Evolutionary conservation across 2,888 invertebrate species (phyloP), one percentile per base, ranked within the genome.

Genomic region (Caradrina kadenii): DNA sequence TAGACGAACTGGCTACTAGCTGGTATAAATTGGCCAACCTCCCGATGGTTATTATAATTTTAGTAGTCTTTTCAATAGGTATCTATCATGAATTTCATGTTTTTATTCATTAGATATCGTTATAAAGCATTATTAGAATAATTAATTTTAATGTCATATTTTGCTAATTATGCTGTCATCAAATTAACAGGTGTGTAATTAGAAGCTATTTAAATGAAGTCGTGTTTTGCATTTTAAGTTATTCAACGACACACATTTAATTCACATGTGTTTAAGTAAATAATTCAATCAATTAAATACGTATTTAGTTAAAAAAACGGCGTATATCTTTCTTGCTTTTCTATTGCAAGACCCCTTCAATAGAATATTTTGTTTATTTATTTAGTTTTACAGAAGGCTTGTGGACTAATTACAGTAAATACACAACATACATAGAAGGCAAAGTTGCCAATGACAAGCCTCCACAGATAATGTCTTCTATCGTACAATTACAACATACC

Each of bases 31-130:
- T 93, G 91, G 92, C 92, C 59, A 73, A 74, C 80, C 80, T 92
- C 92, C 91, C 89, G 90, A 88, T 85, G 77, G 87, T 88, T 90
- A 88, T 85, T 89, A 88, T 90, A 87, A 89, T 86, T 89, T 86
- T 87, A 89, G 75, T 63, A 80, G 87, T 82, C 86, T 88, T 81
- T 85, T 86, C 81, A 81, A 45, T 13, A 19, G 19, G 68, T 49
- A 68, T 56, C 22, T 55, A 83, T 85, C 76, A 79, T 83, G 82
- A 78, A 87, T 87, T 88, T 87, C 58, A 26, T 71, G 75, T 63
- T 70, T 75, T 49, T 72, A 75, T 79, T 63, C 15, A 67, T 69
- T 62, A 59, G 78, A 73, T 80, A 69, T 65, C 64, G 42, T 53
- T 42, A 21, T 54, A 54, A 15, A 54, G 7, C 10, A 71, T 71